These are phyloP conservation scores for Thunnus albacares DNA, from an alignment of 2,797 vertebrate species.

Conservation along the genomic window DNA sequence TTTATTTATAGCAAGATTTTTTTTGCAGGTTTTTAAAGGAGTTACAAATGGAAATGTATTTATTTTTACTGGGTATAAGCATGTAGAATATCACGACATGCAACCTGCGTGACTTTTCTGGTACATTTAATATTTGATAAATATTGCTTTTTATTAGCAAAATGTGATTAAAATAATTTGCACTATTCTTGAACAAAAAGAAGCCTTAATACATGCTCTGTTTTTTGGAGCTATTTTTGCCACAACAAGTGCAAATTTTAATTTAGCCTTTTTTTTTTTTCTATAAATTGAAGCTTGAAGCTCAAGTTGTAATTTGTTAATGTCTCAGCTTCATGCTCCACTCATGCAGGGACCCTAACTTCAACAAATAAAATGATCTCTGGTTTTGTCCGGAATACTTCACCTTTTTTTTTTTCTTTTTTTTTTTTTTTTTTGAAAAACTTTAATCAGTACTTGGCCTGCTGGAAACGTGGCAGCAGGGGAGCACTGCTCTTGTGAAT, in stretches of 20 bases:
- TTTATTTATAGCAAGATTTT: constrained; percentile 63
- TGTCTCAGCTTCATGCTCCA: neutral
- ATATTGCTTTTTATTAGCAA: neutral
- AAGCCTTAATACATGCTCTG: neutral
- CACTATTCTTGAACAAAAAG: neutral
- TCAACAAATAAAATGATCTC: constrained; percentile 36
- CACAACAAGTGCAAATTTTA: neutral
- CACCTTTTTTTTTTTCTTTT: constrained; percentile 34
- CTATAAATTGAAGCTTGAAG: neutral
- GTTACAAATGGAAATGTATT: constrained; percentile 20
- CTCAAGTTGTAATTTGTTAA: neutral
- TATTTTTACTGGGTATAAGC: constrained; percentile 1
- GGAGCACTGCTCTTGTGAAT: constrained; percentile 81
- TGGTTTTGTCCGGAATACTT: constrained; percentile 61
- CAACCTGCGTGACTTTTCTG: constrained; percentile 9
- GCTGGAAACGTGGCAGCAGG: constrained; percentile 70
- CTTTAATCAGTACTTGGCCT: constrained; percentile 69
- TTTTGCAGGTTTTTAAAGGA: constrained; percentile 58
- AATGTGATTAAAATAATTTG: neutral
- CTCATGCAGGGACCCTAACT: constrained; percentile 16
- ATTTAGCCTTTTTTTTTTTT: neutral
- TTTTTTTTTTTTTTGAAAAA: constrained; percentile 34
- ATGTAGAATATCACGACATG: constrained; percentile 5
- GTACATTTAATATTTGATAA: neutral
- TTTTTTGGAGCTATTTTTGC: neutral